Evolutionary conservation across 2,113 vertebrate species (phyloP).

Genomic region (Periophthalmus modestus): DNA sequence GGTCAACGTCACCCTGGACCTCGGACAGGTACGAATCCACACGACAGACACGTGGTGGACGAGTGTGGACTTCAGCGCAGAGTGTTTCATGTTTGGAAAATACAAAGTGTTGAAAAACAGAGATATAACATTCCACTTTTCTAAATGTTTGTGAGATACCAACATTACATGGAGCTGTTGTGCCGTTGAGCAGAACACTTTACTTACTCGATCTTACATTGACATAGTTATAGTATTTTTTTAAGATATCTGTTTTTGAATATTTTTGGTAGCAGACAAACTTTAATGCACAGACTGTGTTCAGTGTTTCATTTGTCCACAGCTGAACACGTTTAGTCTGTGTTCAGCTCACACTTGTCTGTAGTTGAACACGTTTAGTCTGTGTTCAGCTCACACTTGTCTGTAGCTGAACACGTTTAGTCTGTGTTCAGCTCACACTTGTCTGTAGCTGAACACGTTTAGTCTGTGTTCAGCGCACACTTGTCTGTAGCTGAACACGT

Average conservation of each 20-base stretch:
- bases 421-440: too few relatives aligned
- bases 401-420: too few relatives aligned
- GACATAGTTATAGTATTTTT: too few relatives aligned
- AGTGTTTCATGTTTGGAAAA: background rate
- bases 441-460: too few relatives aligned
- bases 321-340: too few relatives aligned
- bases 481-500: too few relatives aligned
- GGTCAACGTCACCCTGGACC: constrained; percentile 95
- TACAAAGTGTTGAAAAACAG: background rate
- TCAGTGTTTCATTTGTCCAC: too few relatives aligned
- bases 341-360: too few relatives aligned
- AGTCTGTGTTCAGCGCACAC: background rate
- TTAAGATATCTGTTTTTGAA: background rate
- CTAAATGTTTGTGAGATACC: background rate
- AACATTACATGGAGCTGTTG: background rate
- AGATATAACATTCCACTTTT: too few relatives aligned
- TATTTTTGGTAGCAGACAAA: background rate
- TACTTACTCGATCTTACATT: background rate
- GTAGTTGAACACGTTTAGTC: too few relatives aligned
- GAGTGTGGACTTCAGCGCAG: background rate
- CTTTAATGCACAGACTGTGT: background rate
- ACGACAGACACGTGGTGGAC: background rate
- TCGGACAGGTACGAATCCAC: constrained; percentile 87
- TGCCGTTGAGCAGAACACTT: background rate
- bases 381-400: too few relatives aligned